Base-by-base conservation (phyloP, 2,113 vertebrate species). In the Perca flavescens region DNA sequence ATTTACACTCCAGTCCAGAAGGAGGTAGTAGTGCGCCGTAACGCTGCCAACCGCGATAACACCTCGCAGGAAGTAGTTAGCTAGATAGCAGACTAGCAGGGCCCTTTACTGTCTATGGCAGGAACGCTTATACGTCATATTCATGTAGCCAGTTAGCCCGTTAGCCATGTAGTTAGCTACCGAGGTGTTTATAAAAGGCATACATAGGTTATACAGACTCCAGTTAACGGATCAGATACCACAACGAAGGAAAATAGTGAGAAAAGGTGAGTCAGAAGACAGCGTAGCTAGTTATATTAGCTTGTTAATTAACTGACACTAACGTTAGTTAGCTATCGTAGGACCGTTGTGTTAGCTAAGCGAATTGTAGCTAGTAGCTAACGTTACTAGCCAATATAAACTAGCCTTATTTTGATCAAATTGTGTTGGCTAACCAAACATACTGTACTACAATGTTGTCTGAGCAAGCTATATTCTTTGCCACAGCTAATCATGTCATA, bases 91-190 rank as follows among this genome's bases (percentile, higher is more conserved):
- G 31, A 47, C 6, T 22, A 62, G 60, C 31, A 34, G 31, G 31
- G 31, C 31, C 31, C 31, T 31, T 31, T 31, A 1, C 31, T 34
- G 31, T 34, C 31, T 34, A 34, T 34, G 31, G 31, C 5, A 31
- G 36, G 78, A 72, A 49, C 28, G 89, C 83, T 86, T 28, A 15
- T 12, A 66, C 60, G 78, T 60, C 57, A 75, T 47, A 68, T 74
- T 17, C 8, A 12, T 65, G 34, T 70, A 53, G 60, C 36, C 43
- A 65, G 31, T 63, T 86, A 57, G 60, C 36, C 43, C 62, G 31
- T 63, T 86, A 57, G 83, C 58, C 49, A 91, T 91, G 89, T 89
- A 90, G 83, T 64, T 34, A 63, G 43, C 34, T 13, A 54, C 65
- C 10, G 5, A 25, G 0, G 47, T 28, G 58, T 76, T 74, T 3